Evolutionary conservation across 1,140 invertebrate genomes (phyloP).

Genomic region (Agrypnia vestita): DNA sequence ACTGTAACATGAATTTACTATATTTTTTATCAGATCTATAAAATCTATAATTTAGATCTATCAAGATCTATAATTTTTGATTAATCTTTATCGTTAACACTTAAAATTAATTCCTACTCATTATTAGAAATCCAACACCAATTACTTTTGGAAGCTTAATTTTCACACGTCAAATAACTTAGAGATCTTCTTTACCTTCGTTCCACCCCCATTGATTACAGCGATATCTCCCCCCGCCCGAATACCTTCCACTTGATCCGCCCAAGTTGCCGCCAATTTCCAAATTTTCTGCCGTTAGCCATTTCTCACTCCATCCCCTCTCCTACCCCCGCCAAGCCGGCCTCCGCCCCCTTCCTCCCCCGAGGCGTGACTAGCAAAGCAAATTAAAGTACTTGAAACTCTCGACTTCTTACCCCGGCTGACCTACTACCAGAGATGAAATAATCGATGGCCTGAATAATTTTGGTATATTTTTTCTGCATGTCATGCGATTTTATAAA

Average conservation of each 20-base stretch:
- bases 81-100: no score
- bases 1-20: no score
- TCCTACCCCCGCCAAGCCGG: no score
- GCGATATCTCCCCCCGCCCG: background rate
- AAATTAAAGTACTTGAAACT: constrained; percentile 58
- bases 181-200: constrained; percentile 18
- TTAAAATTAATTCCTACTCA: no score
- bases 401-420: constrained; percentile 32
- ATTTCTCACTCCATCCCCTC: constrained; percentile 29
- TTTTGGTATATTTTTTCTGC: no score
- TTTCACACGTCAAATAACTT: constrained; percentile 30
- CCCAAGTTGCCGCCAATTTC: constrained; percentile 43
- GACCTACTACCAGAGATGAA: constrained; percentile 43
- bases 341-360: background rate
- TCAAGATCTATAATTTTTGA: no score
- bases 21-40: no score
- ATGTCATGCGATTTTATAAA: no score
- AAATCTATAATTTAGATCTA: no score
- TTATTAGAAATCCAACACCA: no score
- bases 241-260: constrained; percentile 39
- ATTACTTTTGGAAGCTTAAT: background rate
- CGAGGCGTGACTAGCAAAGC: constrained; percentile 57
- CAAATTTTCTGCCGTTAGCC: constrained; percentile 42
- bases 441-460: background rate
- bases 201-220: constrained; percentile 39